Evolutionary conservation across 2,888 invertebrate genomes (phyloP), one percentile per base, ranked within the genome.

Genomic region (Mythimna loreyi): DNA sequence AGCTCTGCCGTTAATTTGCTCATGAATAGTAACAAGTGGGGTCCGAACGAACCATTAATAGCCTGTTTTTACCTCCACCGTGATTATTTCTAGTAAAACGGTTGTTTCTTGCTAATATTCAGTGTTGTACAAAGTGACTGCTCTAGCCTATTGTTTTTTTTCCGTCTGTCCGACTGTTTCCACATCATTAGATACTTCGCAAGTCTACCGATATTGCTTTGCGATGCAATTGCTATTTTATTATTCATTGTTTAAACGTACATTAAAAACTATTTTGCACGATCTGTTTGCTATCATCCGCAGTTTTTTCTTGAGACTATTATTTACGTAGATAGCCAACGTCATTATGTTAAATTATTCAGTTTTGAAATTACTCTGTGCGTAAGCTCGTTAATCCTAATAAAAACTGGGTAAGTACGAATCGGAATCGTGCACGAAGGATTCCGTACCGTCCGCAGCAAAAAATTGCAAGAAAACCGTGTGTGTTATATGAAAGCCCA

Each of bases 71-170:
- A 91, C 89, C 89, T 84, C 92, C 90, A 89, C 92, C 88, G 90
- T 93, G 92, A 94, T 94, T 94, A 93, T 90, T 93, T 94, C 92
- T 92, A 88, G 89, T 92, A 91, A 93, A 93, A 93, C 92, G 91
- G 91, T 91, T 90, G 86, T 92, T 92, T 93, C 92, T 93, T 91
- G 89, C 91, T 90, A 91, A 92, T 87, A 86, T 91, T 90, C 91
- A 92, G 90, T 91, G 92, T 92, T 93, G 91, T 91, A 92, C 92
- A 92, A 93, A 92, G 90, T 90, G 89, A 88, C 90, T 90, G 86
- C 84, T 88, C 85, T 86, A 82, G 89, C 86, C 87, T 89, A 88
- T 85, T 87, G 79, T 85, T 92, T 91, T 89, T 88, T 85, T 83
- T 80, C 82, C 81, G 80, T 85, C 86, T 90, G 83, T 86, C 68